Conservation (phyloP, 2,888 invertebrate species). For the Cabera pusaria region DNA sequence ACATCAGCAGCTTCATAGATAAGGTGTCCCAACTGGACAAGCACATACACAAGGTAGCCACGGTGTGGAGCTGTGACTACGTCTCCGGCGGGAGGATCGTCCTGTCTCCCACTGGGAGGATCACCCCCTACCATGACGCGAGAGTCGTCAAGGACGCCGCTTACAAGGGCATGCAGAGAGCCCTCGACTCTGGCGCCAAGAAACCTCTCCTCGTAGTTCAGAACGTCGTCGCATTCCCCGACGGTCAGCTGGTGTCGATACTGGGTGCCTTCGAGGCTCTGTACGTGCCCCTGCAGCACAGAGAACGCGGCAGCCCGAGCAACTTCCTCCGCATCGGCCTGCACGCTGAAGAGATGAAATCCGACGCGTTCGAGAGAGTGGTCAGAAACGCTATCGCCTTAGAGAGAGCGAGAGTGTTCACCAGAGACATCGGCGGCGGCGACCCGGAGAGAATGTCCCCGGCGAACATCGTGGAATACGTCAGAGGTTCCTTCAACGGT, state of each 20-base stretch:
- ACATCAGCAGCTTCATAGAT: slow-evolving; percentile 61
- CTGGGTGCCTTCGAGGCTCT: slow-evolving; percentile 94
- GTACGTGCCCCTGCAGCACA: slow-evolving; percentile 91
- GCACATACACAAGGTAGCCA: slow-evolving; percentile 72
- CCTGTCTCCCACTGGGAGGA: slow-evolving; percentile 89
- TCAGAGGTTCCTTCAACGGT: slow-evolving; percentile 84
- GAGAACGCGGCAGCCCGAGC: slow-evolving; percentile 85
- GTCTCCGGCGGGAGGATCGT: slow-evolving; percentile 87
- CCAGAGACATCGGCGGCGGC: slow-evolving; percentile 85
- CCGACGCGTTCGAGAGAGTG: slow-evolving; percentile 80
- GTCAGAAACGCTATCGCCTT: slow-evolving; percentile 84
- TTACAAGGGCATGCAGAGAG: slow-evolving; percentile 89
- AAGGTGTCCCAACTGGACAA: slow-evolving; percentile 59
- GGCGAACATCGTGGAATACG: slow-evolving; percentile 89
- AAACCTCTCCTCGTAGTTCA: slow-evolving; percentile 90
- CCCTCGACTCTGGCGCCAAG: slow-evolving; percentile 92
- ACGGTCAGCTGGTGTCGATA: slow-evolving; percentile 90
- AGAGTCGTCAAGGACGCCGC: slow-evolving; percentile 86
- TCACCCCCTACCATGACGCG: slow-evolving; percentile 84
- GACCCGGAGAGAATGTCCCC: slow-evolving; percentile 97
- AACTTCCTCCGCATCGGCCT: slow-evolving; percentile 86
- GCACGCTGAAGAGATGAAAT: slow-evolving; percentile 80
- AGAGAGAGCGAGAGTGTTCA: slow-evolving; percentile 85
- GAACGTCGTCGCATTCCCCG: slow-evolving; percentile 86
- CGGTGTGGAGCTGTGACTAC: slow-evolving; percentile 84